These are phyloP conservation scores for Chlorospingus semifuscus DNA, from an alignment of 2,797 vertebrate genomes.

Conservation along the genomic window DNA sequence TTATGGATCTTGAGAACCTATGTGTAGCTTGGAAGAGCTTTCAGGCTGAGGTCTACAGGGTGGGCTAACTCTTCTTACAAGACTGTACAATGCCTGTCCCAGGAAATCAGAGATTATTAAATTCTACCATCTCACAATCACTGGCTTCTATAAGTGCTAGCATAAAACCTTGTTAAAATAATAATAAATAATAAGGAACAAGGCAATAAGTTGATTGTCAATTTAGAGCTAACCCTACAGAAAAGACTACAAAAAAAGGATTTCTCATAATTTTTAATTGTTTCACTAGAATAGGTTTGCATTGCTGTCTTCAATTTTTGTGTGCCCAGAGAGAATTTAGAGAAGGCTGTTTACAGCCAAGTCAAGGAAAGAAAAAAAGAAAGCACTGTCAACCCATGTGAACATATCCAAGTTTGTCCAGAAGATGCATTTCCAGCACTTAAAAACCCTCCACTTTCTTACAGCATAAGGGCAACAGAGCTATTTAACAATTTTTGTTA, in stretches of 20 bases:
- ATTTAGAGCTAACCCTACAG: not conserved
- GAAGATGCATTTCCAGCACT: conserved; percentile 15
- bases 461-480: conserved; percentile 21
- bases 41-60: not conserved
- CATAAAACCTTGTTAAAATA: not conserved
- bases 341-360: not conserved
- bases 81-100: not conserved
- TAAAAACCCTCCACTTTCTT: not conserved
- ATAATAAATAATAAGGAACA: not conserved
- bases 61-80: not conserved
- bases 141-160: not conserved
- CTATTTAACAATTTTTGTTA: conserved; percentile 41
- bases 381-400: not conserved
- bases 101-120: not conserved
- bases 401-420: not conserved
- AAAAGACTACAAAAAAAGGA: not conserved
- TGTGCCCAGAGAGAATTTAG: not conserved
- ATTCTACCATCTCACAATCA: not conserved
- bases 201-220: not conserved
- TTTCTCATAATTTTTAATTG: not conserved
- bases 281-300: not conserved
- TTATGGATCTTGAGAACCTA: not conserved
- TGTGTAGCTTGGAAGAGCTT: not conserved
- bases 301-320: not conserved
- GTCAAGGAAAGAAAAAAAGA: not conserved